Evolutionary conservation across 2,797 vertebrate genomes (phyloP).

Genomic region (Mormyrops boulengeri): DNA sequence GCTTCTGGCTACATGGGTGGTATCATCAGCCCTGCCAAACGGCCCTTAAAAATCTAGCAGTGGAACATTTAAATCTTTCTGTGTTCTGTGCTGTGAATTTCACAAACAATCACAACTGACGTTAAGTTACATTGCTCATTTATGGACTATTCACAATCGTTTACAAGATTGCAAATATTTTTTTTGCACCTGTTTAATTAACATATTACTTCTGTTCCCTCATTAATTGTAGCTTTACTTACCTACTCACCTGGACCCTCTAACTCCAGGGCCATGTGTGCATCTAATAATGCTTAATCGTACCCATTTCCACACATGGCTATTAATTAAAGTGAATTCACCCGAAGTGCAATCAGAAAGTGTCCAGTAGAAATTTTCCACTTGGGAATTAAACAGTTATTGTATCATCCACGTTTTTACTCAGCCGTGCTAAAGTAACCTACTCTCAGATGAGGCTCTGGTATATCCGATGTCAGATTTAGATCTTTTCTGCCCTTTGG

Average conservation of each 20-base stretch:
- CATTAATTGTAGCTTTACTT: not conserved
- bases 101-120: not conserved
- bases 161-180: not conserved
- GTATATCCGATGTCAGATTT: not conserved
- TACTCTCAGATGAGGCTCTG: not conserved
- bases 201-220: not conserved
- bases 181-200: not conserved
- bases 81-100: not conserved
- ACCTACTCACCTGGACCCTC: not conserved
- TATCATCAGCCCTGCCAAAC: not conserved
- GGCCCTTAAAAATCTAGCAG: not conserved
- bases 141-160: not conserved
- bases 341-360: not conserved
- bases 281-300: not conserved
- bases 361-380: not conserved
- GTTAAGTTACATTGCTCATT: not conserved
- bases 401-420: not conserved
- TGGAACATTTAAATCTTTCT: not conserved
- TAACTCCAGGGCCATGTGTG: not conserved
- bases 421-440: not conserved
- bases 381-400: not conserved
- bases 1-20: not conserved
- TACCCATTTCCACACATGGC: not conserved
- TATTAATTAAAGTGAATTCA: not conserved
- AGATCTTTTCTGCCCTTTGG: not conserved